Evolutionary conservation across 2,888 invertebrate species (phyloP), one percentile per base, ranked within the genome.

Genomic region (Acanthococcus lagerstroemiae): DNA sequence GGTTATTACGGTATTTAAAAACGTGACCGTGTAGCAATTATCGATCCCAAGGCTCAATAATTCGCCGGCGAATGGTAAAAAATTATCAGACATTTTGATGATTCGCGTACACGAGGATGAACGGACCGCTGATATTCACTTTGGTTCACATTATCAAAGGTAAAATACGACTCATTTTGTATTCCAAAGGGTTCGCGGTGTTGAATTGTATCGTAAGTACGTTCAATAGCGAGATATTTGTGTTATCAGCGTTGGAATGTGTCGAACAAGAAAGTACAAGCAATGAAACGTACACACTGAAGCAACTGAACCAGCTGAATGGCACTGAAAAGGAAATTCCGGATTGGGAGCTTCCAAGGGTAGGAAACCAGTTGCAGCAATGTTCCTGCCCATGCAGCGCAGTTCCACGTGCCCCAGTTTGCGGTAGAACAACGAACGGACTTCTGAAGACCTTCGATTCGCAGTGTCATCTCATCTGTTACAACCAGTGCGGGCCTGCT

Each of bases 401-500:
- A 22, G 67, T 63, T 17, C 63, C 48, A 17, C 24, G 50, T n/a
- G 17, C 19, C 19, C 52, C 66, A 4, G 60, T 69, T 21, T 69
- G 69, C 26, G 66, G 60, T n/a, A 67, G 65, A 56, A 66, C 68
- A 1, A 61, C 66, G 12, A 66, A 56, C 19, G 68, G 68, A 21
- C 58, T 52, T 9, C 25, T 55, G 17, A 58, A 54, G 46, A 66
- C 66, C 4, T 68, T 68, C 45, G 48, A 66, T 30, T 68, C 68
- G n/a, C 66, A 68, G 48, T 68, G 68, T 46, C 68, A 68, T 55
- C 48, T 68, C 7, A 68, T 68, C 19, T 68, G 68, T 27, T 48
- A 66, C 48, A 68, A 68, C 48, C 66, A 66, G 37, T 68, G 68
- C 55, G 58, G 30, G 12, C 30, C 57, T 3, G 25, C 24, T 2